Percentiles rank a stretch among this genome's conserved stretches.
Evolutionary conservation across 1,140 invertebrate species (phyloP).

Genomic region (Drosophila obscura): DNA sequence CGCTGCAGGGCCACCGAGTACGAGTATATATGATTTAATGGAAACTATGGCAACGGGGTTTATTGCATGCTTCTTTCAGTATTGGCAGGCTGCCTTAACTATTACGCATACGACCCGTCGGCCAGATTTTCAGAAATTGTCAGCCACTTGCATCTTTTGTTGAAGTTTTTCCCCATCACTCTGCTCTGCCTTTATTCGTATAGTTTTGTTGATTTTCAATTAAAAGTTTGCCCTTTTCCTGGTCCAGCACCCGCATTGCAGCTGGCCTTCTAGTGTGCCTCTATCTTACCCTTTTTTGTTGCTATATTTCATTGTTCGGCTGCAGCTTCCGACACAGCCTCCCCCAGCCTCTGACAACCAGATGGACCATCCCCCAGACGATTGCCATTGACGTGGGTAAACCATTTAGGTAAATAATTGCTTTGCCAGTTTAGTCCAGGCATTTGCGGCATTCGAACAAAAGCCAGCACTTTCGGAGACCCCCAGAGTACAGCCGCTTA

Average conservation of each 20-base stretch:
- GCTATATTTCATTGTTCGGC: conserved; percentile 22
- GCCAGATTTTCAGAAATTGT: conserved; percentile 19
- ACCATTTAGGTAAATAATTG: conserved; percentile 74
- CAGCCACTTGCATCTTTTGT: conserved; percentile 52
- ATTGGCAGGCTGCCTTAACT: conserved; percentile 12
- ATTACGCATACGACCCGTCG: conserved; percentile 32
- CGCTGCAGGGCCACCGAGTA: background rate
- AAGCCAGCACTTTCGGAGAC: conserved; percentile 33
- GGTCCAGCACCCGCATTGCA: conserved; percentile 38
- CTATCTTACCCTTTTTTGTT: conserved; percentile 8
- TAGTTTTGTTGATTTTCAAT: conserved; percentile 71
- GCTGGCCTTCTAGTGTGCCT: conserved; percentile 17
- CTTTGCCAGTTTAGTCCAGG: conserved; percentile 62
- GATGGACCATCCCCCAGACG: conserved; percentile 48
- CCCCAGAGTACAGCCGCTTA: background rate
- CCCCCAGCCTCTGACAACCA: background rate
- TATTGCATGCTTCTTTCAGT: conserved; percentile 20
- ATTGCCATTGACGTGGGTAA: conserved; percentile 49
- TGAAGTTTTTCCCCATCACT: conserved; percentile 5
- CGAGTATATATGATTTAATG: conserved; percentile 17
- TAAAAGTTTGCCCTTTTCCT: conserved; percentile 63
- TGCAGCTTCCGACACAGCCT: conserved; percentile 5
- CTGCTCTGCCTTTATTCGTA: conserved; percentile 12
- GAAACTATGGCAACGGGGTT: conserved; percentile 28
- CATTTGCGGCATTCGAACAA: conserved; percentile 50